phyloP scores from a whole-genome alignment of 2,113 vertebrate species.

The Scalopus aquaticus region DNA sequence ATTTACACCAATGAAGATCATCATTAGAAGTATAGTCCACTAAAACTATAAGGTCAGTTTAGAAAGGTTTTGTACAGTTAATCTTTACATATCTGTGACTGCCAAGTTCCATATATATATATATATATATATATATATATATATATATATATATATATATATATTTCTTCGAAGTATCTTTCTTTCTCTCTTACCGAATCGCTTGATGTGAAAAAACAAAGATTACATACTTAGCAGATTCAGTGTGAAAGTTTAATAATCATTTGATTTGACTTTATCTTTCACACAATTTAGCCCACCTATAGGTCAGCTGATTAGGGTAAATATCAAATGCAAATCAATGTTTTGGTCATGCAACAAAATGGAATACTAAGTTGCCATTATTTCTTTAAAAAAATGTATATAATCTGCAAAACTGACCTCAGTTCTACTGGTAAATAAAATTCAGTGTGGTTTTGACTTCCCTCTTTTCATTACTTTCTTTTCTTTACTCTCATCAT shows the following conservation, averaged over 20 bases:
- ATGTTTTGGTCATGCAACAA: neutral
- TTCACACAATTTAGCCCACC: neutral
- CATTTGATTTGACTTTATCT: neutral
- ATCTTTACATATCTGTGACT: neutral
- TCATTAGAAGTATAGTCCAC: neutral
- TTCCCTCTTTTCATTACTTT: neutral
- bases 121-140: too few species aligned
- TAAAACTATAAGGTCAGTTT: neutral
- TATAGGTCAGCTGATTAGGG: neutral
- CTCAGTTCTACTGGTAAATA: neutral
- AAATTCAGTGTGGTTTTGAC: neutral
- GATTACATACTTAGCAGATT: neutral
- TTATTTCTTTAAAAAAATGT: neutral
- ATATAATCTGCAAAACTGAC: neutral
- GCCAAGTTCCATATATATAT: neutral
- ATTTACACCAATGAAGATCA: neutral
- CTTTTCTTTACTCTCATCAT: neutral
- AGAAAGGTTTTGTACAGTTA: neutral
- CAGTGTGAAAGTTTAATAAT: neutral
- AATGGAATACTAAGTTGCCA: neutral
- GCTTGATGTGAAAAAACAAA: neutral
- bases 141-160: too few species aligned
- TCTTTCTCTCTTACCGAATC: neutral
- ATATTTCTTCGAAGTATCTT: neutral
- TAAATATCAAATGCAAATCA: constrained; percentile 52